These are phyloP conservation scores for Turritopsis dohrnii DNA, from an alignment of 30 jellyfish, hydroid and myxozoan genomes.

Conservation along the genomic window DNA sequence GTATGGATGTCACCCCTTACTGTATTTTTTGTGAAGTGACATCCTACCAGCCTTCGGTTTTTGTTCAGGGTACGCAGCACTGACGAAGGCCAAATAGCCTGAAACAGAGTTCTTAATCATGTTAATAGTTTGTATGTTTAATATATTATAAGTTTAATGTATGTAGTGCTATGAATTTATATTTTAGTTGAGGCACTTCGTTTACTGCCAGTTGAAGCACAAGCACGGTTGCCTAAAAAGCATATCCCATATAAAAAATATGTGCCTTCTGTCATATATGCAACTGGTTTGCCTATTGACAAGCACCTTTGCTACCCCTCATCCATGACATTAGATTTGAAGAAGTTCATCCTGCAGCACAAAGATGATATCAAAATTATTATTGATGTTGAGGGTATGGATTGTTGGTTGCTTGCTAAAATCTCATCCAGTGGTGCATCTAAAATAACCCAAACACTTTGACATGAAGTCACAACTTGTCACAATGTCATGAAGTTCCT, in stretches of 20 bases:
- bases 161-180: not conserved
- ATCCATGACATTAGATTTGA: not conserved
- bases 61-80: not conserved
- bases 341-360: not conserved
- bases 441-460: too few species aligned
- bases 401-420: too few species aligned
- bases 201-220: not conserved
- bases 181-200: not conserved
- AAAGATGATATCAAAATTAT: constrained; percentile 8
- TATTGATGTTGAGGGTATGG: constrained; percentile 2
- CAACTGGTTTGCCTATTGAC: constrained; percentile 19
- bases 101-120: not conserved
- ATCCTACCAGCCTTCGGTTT: not conserved
- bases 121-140: not conserved
- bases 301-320: constrained; percentile 6
- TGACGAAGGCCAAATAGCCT: not conserved
- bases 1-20: too few species aligned
- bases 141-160: not conserved
- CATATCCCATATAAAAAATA: constrained; percentile 12
- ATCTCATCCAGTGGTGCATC: not conserved
- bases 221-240: not conserved
- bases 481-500: not conserved
- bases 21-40: too few species aligned
- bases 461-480: not conserved
- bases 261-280: constrained; percentile 18